Evolutionary conservation across 2,888 invertebrate genomes (phyloP).

Genomic region (Stictocephala bisonia): DNA sequence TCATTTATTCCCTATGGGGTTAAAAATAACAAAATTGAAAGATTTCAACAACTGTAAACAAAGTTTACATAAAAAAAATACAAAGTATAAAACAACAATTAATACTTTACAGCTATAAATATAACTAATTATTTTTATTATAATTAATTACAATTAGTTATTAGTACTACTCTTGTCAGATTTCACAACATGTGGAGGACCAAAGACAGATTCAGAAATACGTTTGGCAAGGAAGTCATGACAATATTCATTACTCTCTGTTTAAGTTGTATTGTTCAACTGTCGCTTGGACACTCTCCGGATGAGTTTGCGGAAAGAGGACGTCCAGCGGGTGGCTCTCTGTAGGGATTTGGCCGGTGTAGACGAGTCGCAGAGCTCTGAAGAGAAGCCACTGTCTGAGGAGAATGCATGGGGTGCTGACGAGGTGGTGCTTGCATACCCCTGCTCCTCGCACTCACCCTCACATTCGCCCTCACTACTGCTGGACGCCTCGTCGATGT

Average conservation of each 20-base stretch:
- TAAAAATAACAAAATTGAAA: too few species aligned
- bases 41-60: too few species aligned
- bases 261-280: constrained; percentile 36
- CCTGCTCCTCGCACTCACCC: constrained; percentile 47
- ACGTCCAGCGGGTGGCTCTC: constrained; percentile 69
- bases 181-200: neutral
- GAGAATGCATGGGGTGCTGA: constrained; percentile 57
- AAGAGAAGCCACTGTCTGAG: constrained; percentile 67
- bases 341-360: constrained; percentile 56
- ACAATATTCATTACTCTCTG: too few species aligned
- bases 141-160: too few species aligned
- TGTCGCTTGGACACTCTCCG: constrained; percentile 57
- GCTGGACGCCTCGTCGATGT: constrained; percentile 59
- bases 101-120: too few species aligned
- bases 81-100: too few species aligned
- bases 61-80: too few species aligned
- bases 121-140: too few species aligned
- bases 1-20: too few species aligned
- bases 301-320: constrained; percentile 71
- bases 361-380: constrained; percentile 65
- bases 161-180: neutral
- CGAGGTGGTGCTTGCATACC: constrained; percentile 52
- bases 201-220: neutral
- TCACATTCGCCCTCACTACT: constrained; percentile 53
- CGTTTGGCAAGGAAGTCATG: neutral